Conservation (phyloP, 2,797 vertebrate species). For the Morus bassanus region DNA sequence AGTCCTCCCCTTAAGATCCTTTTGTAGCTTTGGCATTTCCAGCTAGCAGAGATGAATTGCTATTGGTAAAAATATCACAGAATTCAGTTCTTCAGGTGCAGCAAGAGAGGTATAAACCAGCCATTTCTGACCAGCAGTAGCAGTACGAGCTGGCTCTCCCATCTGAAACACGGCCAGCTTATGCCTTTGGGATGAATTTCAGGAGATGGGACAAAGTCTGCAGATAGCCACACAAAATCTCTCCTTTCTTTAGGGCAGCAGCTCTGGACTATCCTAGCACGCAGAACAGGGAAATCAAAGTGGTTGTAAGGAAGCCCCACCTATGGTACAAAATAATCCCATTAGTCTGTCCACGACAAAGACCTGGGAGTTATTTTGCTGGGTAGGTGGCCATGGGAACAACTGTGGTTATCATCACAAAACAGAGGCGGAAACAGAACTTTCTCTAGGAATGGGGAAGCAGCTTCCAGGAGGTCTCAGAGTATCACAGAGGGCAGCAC, state of each 20-base stretch:
- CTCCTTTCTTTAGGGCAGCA: neutral
- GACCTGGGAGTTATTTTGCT: slow-evolving; percentile 2
- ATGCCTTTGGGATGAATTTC: neutral
- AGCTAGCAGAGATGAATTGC: neutral
- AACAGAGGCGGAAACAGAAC: neutral
- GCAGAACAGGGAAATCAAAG: slow-evolving; percentile 12
- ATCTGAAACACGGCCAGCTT: neutral
- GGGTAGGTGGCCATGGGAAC: slow-evolving; percentile 17
- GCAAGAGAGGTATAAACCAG: neutral
- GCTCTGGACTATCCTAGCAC: neutral
- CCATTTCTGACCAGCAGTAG: neutral
- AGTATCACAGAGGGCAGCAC: neutral
- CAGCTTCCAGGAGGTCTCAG: neutral
- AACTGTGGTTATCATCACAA: slow-evolving; percentile 11
- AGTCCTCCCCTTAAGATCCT: neutral
- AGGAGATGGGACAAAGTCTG: neutral
- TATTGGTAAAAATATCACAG: neutral
- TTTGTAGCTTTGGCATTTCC: neutral
- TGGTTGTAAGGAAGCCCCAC: neutral
- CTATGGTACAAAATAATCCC: slow-evolving; percentile 26
- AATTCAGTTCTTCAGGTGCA: neutral
- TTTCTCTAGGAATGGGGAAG: slow-evolving; percentile 3
- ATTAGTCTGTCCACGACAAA: neutral
- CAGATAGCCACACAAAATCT: neutral
- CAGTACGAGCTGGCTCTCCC: neutral